Evolutionary conservation across 2,888 invertebrate genomes (phyloP).

Genomic region (Apomyelois bistriatella): DNA sequence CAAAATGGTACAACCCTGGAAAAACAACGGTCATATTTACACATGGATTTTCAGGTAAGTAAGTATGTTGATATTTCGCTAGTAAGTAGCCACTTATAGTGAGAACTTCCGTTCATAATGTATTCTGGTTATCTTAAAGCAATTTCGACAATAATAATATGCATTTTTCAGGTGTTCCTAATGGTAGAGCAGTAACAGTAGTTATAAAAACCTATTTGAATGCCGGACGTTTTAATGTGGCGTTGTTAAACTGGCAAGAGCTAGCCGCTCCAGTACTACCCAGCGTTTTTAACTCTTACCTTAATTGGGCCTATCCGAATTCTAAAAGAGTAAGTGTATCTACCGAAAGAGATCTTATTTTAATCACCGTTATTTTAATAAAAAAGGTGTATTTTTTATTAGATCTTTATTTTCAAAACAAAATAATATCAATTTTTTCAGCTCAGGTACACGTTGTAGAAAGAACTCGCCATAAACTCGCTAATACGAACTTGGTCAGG

Average conservation of each 20-base stretch:
- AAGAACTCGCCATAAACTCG: too few relatives aligned
- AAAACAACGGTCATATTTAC: conserved; percentile 47
- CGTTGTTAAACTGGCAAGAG: conserved; percentile 61
- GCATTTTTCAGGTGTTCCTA: conserved; percentile 53
- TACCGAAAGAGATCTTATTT: too few relatives aligned
- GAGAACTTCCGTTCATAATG: too few relatives aligned
- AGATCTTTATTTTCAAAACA: too few relatives aligned
- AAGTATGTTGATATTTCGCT: conserved; percentile 14
- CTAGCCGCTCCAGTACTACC: conserved; percentile 46
- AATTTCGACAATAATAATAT: too few relatives aligned
- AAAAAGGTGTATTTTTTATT: too few relatives aligned
- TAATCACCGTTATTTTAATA: too few relatives aligned
- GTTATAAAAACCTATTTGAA: conserved; percentile 49
- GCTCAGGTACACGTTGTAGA: too few relatives aligned
- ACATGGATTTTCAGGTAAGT: conserved; percentile 61
- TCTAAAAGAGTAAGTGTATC: conserved; percentile 44
- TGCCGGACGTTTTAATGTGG: conserved; percentile 50
- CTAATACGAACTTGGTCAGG: too few relatives aligned
- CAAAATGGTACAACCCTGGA: conserved; percentile 48
- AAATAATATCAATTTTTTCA: too few relatives aligned
- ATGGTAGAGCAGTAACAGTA: conserved; percentile 52
- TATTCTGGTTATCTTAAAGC: too few relatives aligned
- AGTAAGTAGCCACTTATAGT: too few relatives aligned
- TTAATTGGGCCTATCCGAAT: conserved; percentile 65
- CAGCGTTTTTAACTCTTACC: conserved; percentile 45